Evolutionary conservation across 2,888 invertebrate species (phyloP).

Genomic region (Sicus ferrugineus): DNA sequence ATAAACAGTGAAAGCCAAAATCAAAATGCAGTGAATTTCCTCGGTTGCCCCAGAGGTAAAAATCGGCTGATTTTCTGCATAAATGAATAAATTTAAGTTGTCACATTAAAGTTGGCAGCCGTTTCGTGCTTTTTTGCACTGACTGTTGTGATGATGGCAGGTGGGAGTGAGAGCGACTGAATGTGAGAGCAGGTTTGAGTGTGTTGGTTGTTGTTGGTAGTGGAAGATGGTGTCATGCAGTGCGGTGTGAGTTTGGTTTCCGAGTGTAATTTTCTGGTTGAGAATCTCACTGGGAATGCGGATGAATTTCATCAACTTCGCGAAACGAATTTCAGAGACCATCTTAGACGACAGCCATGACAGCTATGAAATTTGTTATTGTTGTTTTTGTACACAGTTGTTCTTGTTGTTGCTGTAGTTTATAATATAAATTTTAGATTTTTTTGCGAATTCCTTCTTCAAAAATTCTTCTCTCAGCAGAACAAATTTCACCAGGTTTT

Average conservation of each 20-base stretch:
- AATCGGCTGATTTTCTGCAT: conserved; percentile 25
- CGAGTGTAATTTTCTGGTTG: conserved; percentile 19
- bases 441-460: conserved; percentile 8
- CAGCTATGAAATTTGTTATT: too few species aligned
- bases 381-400: conserved; percentile 39
- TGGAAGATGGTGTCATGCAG: too few species aligned
- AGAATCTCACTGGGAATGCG: too few species aligned
- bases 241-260: neutral
- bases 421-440: conserved; percentile 8
- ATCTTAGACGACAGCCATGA: too few species aligned
- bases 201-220: neutral
- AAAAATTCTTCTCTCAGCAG: conserved; percentile 15
- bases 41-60: too few species aligned
- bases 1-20: too few species aligned
- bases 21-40: too few species aligned
- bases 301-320: too few species aligned
- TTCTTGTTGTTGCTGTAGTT: conserved; percentile 35
- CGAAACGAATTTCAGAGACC: too few species aligned
- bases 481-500: too few species aligned
- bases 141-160: neutral
- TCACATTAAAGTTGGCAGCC: neutral
- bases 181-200: too few species aligned
- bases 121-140: neutral
- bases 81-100: conserved; percentile 30
- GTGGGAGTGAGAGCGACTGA: neutral